phyloP scores from a whole-genome alignment of 2,888 invertebrate species.

The Acanthoscelides obtectus region DNA sequence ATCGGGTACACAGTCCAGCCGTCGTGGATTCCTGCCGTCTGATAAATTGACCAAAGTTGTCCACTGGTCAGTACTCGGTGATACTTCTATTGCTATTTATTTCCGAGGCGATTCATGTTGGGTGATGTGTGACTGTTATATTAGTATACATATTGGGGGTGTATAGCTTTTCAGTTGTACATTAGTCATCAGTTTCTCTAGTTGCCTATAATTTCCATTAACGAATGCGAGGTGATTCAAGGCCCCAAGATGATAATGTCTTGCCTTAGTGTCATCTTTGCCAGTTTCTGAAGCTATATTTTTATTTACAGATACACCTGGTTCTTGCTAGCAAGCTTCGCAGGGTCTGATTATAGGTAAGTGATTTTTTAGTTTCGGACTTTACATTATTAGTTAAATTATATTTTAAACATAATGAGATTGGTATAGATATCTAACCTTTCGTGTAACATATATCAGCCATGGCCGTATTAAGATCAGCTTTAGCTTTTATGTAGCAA shows the following conservation, averaged over 20 bases:
- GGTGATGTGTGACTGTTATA: background rate
- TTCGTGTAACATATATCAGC: too few species aligned
- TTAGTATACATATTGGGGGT: background rate
- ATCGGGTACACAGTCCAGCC: conserved; percentile 31
- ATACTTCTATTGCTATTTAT: conserved; percentile 29
- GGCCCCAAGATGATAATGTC: too few species aligned
- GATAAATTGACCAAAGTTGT: conserved; percentile 43
- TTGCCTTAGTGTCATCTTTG: too few species aligned
- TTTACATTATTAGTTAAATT: too few species aligned
- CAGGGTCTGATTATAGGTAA: background rate
- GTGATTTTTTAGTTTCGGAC: background rate
- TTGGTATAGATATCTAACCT: too few species aligned
- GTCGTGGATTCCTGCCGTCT: conserved; percentile 38
- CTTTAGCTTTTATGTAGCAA: too few species aligned
- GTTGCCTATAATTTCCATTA: too few species aligned
- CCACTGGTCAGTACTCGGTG: conserved; percentile 43
- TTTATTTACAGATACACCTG: background rate
- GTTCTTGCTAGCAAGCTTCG: background rate
- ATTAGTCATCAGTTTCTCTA: too few species aligned
- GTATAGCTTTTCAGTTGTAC: background rate
- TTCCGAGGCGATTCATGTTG: conserved; percentile 4
- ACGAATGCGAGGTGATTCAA: too few species aligned
- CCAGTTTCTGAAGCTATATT: background rate
- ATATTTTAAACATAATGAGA: too few species aligned
- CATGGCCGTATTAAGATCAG: too few species aligned